phyloP scores from a whole-genome alignment of 2,797 vertebrate species.

The Huso huso region DNA sequence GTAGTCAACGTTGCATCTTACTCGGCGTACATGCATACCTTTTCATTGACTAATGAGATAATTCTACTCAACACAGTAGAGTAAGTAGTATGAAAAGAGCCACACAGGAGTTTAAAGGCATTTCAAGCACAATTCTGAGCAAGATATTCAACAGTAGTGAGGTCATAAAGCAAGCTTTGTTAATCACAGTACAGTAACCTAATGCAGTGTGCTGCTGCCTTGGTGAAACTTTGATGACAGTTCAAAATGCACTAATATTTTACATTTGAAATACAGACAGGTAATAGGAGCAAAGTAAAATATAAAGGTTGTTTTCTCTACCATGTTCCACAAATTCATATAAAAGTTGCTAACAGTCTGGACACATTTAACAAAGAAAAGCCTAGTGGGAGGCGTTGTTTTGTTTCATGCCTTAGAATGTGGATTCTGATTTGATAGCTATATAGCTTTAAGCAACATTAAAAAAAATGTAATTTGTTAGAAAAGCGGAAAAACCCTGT shows the following conservation, averaged over 20 bases:
- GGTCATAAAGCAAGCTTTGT: constrained; percentile 12
- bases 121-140: not conserved
- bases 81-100: not conserved
- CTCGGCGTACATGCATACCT: no score
- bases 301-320: constrained; percentile 10
- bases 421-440: constrained; percentile 26
- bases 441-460: constrained; percentile 16
- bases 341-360: constrained; percentile 11
- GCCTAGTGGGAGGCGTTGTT: not conserved
- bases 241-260: not conserved
- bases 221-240: no score
- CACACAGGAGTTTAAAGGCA: constrained; percentile 4
- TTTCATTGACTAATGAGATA: no score
- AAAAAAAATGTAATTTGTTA: constrained; percentile 12
- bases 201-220: not conserved
- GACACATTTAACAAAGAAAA: not conserved
- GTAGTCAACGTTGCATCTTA: no score
- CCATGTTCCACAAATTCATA: not conserved
- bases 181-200: constrained; percentile 5
- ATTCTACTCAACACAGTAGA: not conserved
- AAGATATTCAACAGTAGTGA: constrained; percentile 19
- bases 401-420: constrained; percentile 5
- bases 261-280: not conserved
- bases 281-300: not conserved
- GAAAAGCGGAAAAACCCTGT: constrained; percentile 29